Conservation (phyloP, 2,888 invertebrate species). For the Synanthedon andrenaeformis region DNA sequence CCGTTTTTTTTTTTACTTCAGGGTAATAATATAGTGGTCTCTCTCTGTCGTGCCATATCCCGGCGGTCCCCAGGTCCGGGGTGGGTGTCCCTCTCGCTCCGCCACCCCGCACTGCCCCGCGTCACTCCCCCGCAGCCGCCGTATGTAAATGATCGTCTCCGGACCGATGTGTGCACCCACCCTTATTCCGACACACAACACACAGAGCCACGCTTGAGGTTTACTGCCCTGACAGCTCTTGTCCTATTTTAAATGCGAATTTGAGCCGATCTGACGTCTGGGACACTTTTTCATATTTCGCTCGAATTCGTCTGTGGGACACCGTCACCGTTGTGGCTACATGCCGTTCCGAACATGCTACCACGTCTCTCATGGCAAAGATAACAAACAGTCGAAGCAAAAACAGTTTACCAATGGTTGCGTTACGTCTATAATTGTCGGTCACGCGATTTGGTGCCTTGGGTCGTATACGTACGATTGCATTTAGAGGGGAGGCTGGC, state of each 20-base stretch:
- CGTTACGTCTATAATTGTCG: conserved; percentile 8
- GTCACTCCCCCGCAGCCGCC: conserved; percentile 30
- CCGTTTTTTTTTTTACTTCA: conserved; percentile 56
- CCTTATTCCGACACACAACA: conserved; percentile 20
- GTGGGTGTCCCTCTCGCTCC: conserved; percentile 33
- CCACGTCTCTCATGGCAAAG: conserved; percentile 43
- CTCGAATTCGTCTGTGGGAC: neutral
- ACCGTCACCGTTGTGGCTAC: neutral
- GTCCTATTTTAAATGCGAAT: conserved; percentile 60
- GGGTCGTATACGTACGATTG: conserved; percentile 16
- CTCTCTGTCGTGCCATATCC: conserved; percentile 41
- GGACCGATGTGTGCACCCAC: conserved; percentile 44
- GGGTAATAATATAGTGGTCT: conserved; percentile 63
- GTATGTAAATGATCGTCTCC: conserved; percentile 71
- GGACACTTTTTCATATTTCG: conserved; percentile 6
- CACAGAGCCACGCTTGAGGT: conserved; percentile 51
- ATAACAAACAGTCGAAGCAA: conserved; percentile 50
- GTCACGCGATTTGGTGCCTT: conserved; percentile 21
- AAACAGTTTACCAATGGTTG: conserved; percentile 35
- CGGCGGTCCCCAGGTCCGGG: conserved; percentile 29
- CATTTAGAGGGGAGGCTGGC: conserved; percentile 11
- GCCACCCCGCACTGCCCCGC: conserved; percentile 23
- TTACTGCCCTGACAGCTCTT: conserved; percentile 66
- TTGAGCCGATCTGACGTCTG: conserved; percentile 46
- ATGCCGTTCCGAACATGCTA: conserved; percentile 35